Base-by-base conservation (phyloP, 1,140 invertebrate species). In the Orius laevigatus region DNA sequence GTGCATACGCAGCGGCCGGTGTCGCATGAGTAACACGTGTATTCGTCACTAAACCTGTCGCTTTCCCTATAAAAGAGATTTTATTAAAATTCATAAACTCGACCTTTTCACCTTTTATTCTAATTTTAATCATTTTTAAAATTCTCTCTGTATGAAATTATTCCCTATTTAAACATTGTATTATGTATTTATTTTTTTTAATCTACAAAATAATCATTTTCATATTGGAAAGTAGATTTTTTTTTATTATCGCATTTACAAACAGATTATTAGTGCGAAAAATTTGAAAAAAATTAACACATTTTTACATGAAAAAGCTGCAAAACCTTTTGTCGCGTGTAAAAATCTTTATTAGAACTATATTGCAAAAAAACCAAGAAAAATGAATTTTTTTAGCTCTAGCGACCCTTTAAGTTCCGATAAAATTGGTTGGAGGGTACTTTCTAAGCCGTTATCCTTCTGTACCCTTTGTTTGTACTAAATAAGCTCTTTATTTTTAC, bases 1-100 rank as follows among this genome's bases (percentile, higher is more conserved):
- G 79, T 0, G 85, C 85, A 64, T 89, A 94, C 2, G 81, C 66
- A 1, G 81, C 81, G 0, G 78, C 75, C 0, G 84, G 84, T 0
- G 83, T 79, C 1, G 84, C 84, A 57, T 88, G 83, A 0, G 84
- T 87, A 3, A 89, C 74, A 18, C 82, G 63, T 0, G 83, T 80
- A 0, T 75, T 86, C 1, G 84, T 88, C 5, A 88, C 81, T 1
- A 86, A 57, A 4, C 79, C 79, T 58, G 71, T 65, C 18, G 69
- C 65, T 62, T 71, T 73, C 50, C 71, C 71, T 73, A 58, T 4
- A 56, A 46, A 18, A n/a, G 20, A 35, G 31, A n/a, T n/a, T 16
- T 12, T 12, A 3, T 19, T 43, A 16, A 43, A 43, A 16, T 43
- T 43, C 14, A n/a, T 18, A n/a, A 6, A 43, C 41, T 18, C 41